phyloP scores from a whole-genome alignment of 1,140 invertebrate genomes.

The Aporrectodea caliginosa region DNA sequence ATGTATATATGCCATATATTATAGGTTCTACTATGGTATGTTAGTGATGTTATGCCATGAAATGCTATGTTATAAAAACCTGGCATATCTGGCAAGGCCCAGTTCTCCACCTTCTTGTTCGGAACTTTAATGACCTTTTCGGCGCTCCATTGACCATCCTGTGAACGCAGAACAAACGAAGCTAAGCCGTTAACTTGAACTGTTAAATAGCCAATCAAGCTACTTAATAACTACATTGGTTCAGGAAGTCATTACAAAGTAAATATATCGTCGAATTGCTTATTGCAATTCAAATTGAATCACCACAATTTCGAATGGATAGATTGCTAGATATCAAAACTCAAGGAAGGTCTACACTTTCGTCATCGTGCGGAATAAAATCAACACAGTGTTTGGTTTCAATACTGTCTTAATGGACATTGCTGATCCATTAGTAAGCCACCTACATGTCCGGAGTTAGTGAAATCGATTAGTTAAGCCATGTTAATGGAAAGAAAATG shows the following conservation, averaged over 20 bases:
- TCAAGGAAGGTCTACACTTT: too few species aligned
- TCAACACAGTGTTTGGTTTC: too few species aligned
- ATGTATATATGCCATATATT: too few species aligned
- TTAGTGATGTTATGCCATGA: too few species aligned
- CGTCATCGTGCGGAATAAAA: too few species aligned
- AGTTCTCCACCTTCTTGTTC: conserved; percentile 71
- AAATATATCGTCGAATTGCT: neutral
- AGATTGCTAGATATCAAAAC: neutral
- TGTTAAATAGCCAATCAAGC: neutral
- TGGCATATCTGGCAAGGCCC: conserved; percentile 64
- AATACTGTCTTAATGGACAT: too few species aligned
- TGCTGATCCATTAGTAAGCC: too few species aligned
- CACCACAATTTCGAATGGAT: neutral
- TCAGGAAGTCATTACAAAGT: neutral
- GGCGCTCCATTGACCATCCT: conserved; percentile 65
- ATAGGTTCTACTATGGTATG: too few species aligned
- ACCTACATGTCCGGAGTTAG: too few species aligned
- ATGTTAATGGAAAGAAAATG: too few species aligned
- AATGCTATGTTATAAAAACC: too few species aligned
- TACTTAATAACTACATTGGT: neutral
- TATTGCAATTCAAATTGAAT: neutral
- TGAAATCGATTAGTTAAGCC: too few species aligned
- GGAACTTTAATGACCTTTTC: conserved; percentile 77
- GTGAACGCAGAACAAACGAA: conserved; percentile 23
- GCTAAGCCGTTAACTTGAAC: neutral